These are phyloP conservation scores for Megalops atlanticus DNA, from an alignment of 2,113 vertebrate genomes.

Conservation along the genomic window DNA sequence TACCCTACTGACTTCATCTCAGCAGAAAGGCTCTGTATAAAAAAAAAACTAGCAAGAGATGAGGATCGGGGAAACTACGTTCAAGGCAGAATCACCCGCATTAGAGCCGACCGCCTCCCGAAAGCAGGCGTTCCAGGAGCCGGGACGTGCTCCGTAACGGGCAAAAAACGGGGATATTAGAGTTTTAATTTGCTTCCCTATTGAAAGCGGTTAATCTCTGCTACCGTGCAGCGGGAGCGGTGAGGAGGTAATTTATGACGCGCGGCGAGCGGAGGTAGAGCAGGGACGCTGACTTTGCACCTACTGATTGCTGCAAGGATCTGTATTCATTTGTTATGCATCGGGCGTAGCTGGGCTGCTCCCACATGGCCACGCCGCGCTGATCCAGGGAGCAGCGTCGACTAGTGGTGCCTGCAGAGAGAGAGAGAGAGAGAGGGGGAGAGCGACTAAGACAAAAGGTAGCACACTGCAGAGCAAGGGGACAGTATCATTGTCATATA, in stretches of 20 bases:
- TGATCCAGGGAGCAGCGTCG: slow-evolving; percentile 98
- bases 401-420: slow-evolving; percentile 93
- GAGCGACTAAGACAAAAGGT: background rate
- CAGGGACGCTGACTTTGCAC: slow-evolving; percentile 96
- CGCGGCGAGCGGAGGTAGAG: slow-evolving; percentile 80
- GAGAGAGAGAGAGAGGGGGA: slow-evolving; percentile 55
- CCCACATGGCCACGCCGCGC: slow-evolving; percentile 97
- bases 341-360: slow-evolving; percentile 98
- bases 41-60: background rate
- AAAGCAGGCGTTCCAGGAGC: slow-evolving; percentile 43
- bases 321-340: slow-evolving; percentile 99
- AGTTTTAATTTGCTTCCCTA: slow-evolving; percentile 60
- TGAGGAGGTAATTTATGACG: slow-evolving; percentile 69
- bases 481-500: no score
- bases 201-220: slow-evolving; percentile 64
- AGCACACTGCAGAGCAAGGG: background rate
- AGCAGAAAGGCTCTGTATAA: background rate
- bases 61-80: slow-evolving; percentile 30
- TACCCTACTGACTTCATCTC: background rate
- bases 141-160: slow-evolving; percentile 43
- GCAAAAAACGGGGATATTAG: slow-evolving; percentile 47
- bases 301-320: slow-evolving; percentile 99
- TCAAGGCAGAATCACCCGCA: background rate
- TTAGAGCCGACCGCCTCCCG: slow-evolving; percentile 25
- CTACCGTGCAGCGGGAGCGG: slow-evolving; percentile 40